Percentiles rank a stretch among this genome's conserved stretches.
phyloP scores from a whole-genome alignment of 1,140 invertebrate genomes.

The Cyrtorhinus lividipennis region DNA sequence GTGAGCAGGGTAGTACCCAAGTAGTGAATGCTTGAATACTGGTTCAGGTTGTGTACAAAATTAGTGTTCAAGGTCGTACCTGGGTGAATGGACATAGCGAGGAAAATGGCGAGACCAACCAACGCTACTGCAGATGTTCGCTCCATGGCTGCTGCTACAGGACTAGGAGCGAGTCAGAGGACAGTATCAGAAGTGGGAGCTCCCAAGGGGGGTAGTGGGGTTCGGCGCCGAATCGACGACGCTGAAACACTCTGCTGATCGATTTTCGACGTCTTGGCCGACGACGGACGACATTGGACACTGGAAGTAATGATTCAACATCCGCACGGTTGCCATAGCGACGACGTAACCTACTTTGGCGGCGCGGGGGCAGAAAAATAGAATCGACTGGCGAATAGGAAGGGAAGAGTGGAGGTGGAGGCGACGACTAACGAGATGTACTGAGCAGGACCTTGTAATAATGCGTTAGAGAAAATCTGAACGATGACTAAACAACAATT shows the following conservation, averaged over 20 bases:
- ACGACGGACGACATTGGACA: not conserved
- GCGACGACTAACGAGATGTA: too few species aligned
- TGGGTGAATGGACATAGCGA: constrained; percentile 3
- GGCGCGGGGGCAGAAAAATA: too few species aligned
- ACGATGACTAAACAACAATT: too few species aligned
- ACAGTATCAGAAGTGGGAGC: not conserved
- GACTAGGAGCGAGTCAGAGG: not conserved
- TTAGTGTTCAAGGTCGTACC: not conserved
- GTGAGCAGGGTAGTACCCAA: too few species aligned
- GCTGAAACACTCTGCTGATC: not conserved
- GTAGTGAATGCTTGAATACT: too few species aligned
- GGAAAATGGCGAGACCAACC: not conserved
- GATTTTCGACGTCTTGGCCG: not conserved
- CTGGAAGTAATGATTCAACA: not conserved
- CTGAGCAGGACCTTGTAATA: too few species aligned
- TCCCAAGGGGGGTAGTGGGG: not conserved
- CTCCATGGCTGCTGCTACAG: not conserved
- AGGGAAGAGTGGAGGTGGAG: too few species aligned
- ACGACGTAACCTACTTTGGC: not conserved
- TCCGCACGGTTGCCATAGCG: not conserved
- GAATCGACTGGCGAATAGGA: too few species aligned
- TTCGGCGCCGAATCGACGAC: not conserved
- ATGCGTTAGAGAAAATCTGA: too few species aligned
- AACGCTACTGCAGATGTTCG: not conserved
- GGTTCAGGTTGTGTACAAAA: too few species aligned